Base-by-base conservation (phyloP, 2,113 vertebrate genomes). In the Melanerpes aurifrons region DNA sequence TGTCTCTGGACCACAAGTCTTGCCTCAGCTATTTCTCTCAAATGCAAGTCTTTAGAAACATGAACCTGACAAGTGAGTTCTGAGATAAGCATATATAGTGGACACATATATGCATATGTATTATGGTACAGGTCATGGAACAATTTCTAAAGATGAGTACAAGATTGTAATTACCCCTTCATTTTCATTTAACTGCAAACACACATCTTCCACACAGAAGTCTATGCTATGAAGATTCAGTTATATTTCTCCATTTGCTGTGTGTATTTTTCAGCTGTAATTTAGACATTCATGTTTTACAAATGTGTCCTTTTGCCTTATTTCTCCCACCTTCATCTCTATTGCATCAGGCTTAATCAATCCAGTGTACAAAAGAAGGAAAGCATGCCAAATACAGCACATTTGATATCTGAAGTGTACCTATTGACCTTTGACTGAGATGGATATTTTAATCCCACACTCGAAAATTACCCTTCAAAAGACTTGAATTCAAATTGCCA, bases 401-500 rank as follows among this genome's bases (percentile, higher is more conserved):
- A 83, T 76, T 84, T 76, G 80, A 89, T 89, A 94, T 75, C 72
- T 91, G 88, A 90, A 94, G 89, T 78, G 53, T 66, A 92, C 91
- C 76, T 94, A 87, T 91, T 95, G 94, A 96, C 88, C 95, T 95
- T 95, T 96, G 91, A 91, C 83, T 92, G 45, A 70, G 67, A 96
- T 92, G 21, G 57, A 82, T 95, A 95, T 96, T 97, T 97, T 96
- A 97, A 96, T 96, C 89, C 58, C 77, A 64, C 92, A 83, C 75
- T 95, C 1, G 4, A 95, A 97, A 97, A 96, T 95, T 96, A 94
- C 86, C 89, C 86, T 97, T 96, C 90, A 87, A 89, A 96, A 93
- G 94, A 94, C 78, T 91, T 80, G 81, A 95, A 82, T 96, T 87
- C 85, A 97, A 95, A 96, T 94, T 95, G 29, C 92, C 82, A 86